phyloP scores from a whole-genome alignment of 2,888 invertebrate genomes.

The Drosophila quinaria region DNA sequence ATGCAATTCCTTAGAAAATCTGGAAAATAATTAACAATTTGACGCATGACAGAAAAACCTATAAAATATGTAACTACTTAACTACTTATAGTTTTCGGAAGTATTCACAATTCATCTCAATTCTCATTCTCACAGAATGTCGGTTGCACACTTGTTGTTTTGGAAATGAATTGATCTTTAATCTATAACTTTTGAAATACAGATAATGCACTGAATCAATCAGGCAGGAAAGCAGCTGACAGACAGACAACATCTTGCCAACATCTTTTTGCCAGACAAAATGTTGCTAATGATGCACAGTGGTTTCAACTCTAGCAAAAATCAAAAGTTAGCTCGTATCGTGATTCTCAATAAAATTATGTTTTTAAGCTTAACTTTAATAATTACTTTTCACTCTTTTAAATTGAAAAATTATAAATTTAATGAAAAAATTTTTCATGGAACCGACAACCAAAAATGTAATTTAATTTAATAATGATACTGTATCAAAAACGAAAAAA shows the following conservation, averaged over 20 bases:
- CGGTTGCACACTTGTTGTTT: constrained; percentile 47
- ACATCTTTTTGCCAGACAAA: constrained; percentile 60
- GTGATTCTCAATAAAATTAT: too few relatives aligned
- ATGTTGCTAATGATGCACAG: constrained; percentile 68
- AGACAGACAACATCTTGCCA: constrained; percentile 27
- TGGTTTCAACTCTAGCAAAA: constrained; percentile 11
- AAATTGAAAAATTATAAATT: too few relatives aligned
- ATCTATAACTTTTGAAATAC: constrained; percentile 27
- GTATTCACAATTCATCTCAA: constrained; percentile 31
- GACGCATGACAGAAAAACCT: constrained; percentile 5
- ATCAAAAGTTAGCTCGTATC: background rate
- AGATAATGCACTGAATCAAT: constrained; percentile 42
- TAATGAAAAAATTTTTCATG: too few relatives aligned
- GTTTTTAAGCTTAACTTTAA: too few relatives aligned
- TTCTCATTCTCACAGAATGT: constrained; percentile 72
- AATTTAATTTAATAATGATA: too few relatives aligned
- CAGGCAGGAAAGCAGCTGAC: constrained; percentile 36
- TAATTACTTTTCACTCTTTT: too few relatives aligned
- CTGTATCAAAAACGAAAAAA: too few relatives aligned
- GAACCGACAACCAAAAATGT: too few relatives aligned
- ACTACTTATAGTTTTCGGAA: background rate
- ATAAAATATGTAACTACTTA: background rate
- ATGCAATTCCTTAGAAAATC: background rate
- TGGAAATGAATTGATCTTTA: constrained; percentile 48
- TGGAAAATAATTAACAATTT: constrained; percentile 9